These are phyloP conservation scores for Gallinago media DNA, from an alignment of 2,113 vertebrate genomes.

Conservation along the genomic window DNA sequence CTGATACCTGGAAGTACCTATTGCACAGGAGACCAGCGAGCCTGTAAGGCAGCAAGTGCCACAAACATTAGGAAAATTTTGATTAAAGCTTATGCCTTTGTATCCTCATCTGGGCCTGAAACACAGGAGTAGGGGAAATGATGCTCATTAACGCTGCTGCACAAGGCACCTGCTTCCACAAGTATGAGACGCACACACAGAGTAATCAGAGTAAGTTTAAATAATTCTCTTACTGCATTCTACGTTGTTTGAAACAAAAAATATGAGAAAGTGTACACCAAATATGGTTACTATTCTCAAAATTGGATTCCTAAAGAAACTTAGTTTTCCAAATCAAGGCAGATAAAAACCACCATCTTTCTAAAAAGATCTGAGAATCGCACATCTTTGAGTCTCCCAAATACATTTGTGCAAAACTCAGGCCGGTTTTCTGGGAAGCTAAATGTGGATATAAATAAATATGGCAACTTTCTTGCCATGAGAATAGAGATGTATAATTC, in stretches of 20 bases:
- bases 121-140: background rate
- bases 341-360: background rate
- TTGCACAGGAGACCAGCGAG: background rate
- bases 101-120: background rate
- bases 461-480: background rate
- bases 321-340: background rate
- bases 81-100: background rate
- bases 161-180: rapidly evolving
- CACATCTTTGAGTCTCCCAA: rapidly evolving
- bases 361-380: background rate
- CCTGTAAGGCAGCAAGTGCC: background rate
- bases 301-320: background rate
- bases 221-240: background rate
- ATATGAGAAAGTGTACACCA: background rate
- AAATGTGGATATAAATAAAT: background rate
- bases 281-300: background rate
- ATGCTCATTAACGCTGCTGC: background rate
- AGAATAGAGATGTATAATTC: background rate
- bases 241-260: background rate
- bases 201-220: background rate
- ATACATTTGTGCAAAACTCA: background rate
- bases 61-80: background rate
- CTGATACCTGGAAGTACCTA: background rate
- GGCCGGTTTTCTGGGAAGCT: background rate
- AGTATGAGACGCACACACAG: rapidly evolving